Conservation (phyloP, 1,140 invertebrate genomes). For the Delia radicum region DNA sequence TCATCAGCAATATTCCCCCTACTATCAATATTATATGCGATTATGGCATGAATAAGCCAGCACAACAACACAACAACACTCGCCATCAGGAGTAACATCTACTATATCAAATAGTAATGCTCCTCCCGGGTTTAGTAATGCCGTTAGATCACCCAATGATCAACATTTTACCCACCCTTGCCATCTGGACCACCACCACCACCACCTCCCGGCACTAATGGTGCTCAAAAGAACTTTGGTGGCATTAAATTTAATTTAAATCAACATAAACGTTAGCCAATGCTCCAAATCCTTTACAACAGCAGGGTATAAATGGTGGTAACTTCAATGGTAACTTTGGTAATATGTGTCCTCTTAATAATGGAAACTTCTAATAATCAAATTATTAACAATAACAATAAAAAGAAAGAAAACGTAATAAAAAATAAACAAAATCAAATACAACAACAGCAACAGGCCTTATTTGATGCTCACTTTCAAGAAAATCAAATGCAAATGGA, state of each 20-base stretch:
- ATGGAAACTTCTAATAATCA: slow-evolving; percentile 37
- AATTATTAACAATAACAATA: slow-evolving; percentile 54
- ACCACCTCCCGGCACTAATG: slow-evolving; percentile 31
- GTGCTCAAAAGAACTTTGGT: slow-evolving; percentile 42
- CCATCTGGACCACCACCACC: slow-evolving; percentile 47
- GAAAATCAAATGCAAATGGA: not conserved
- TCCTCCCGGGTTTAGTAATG: slow-evolving; percentile 51
- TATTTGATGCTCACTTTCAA: slow-evolving; percentile 26
- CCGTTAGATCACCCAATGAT: slow-evolving; percentile 31
- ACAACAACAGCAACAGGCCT: slow-evolving; percentile 34
- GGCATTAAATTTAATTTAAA: slow-evolving; percentile 55
- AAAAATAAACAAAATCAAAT: slow-evolving; percentile 63
- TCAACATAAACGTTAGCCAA: slow-evolving; percentile 45
- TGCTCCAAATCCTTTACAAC: slow-evolving; percentile 46
- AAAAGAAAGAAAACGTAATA: slow-evolving; percentile 75
- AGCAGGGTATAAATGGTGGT: slow-evolving; percentile 4
- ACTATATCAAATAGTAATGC: slow-evolving; percentile 45
- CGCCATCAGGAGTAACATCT: slow-evolving; percentile 45
- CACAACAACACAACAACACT: slow-evolving; percentile 43
- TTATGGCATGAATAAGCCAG: slow-evolving; percentile 29
- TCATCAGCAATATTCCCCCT: slow-evolving; percentile 46
- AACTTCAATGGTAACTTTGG: slow-evolving; percentile 29
- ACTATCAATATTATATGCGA: slow-evolving; percentile 53
- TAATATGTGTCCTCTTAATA: no score
- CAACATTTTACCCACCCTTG: slow-evolving; percentile 40